Conservation (phyloP, 2,113 vertebrate species). For the Mastomys coucha region DNA sequence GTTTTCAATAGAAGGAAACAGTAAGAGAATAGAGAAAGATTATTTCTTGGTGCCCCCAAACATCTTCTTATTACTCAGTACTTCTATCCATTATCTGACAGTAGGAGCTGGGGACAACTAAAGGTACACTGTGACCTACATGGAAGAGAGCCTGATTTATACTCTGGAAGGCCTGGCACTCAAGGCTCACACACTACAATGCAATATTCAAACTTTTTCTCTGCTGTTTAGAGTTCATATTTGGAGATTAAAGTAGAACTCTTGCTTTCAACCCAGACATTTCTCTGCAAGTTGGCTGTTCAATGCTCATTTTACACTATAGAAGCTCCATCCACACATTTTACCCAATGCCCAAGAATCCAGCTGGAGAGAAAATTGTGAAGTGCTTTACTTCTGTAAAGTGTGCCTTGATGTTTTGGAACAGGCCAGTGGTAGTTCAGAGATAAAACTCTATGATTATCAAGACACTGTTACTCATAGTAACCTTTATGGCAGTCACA, state of each 20-base stretch:
- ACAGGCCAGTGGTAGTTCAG: constrained; percentile 80
- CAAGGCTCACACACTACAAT: background rate
- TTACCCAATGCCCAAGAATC: constrained; percentile 67
- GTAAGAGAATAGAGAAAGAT: constrained; percentile 35
- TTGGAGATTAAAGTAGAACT: constrained; percentile 58
- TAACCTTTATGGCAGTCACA: constrained; percentile 48
- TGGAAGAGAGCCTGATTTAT: background rate
- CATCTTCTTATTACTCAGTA: constrained; percentile 13
- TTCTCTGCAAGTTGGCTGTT: constrained; percentile 79
- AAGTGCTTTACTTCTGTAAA: constrained; percentile 71
- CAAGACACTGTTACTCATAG: constrained; percentile 71
- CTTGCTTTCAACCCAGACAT: constrained; percentile 77
- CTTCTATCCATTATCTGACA: background rate
- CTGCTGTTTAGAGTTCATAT: background rate
- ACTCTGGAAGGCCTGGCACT: background rate
- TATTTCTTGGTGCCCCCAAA: constrained; percentile 29
- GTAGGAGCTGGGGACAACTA: background rate
- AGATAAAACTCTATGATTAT: constrained; percentile 79
- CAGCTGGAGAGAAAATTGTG: constrained; percentile 79
- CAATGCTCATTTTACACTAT: constrained; percentile 80
- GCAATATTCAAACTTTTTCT: background rate
- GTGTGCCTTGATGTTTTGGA: constrained; percentile 78
- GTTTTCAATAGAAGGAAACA: background rate
- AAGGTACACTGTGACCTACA: background rate
- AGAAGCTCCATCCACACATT: constrained; percentile 75